These are phyloP conservation scores for Epinotia bilunana DNA, from an alignment of 2,888 invertebrate species.

Conservation along the genomic window DNA sequence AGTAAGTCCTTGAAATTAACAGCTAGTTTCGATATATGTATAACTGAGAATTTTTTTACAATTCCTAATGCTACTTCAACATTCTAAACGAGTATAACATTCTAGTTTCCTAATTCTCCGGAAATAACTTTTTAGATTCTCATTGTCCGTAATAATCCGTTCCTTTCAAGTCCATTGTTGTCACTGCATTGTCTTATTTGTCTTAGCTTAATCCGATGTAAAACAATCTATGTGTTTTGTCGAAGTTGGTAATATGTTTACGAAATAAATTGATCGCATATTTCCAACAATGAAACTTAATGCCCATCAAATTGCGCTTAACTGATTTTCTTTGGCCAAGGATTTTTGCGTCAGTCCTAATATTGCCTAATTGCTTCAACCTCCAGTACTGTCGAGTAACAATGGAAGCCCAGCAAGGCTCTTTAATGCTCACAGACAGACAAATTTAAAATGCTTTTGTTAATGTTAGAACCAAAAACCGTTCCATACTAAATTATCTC, in stretches of 20 bases:
- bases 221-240: constrained; percentile 24
- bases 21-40: no score
- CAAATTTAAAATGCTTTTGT: constrained; percentile 69
- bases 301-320: constrained; percentile 49
- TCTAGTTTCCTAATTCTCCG: constrained; percentile 54
- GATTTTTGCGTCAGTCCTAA: constrained; percentile 66
- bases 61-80: neutral
- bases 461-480: constrained; percentile 62
- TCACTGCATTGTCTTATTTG: constrained; percentile 40
- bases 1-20: no score
- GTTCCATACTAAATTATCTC: constrained; percentile 60
- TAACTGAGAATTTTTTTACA: no score
- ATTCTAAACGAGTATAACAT: constrained; percentile 43
- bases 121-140: constrained; percentile 55
- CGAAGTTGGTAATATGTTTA: constrained; percentile 17
- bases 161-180: constrained; percentile 60
- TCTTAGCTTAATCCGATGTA: constrained; percentile 20
- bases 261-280: constrained; percentile 33
- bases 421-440: constrained; percentile 63
- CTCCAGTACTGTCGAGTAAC: constrained; percentile 63
- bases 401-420: constrained; percentile 69
- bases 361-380: constrained; percentile 77
- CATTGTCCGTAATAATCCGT: constrained; percentile 54
- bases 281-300: constrained; percentile 41
- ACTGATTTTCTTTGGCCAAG: constrained; percentile 57